phyloP scores from a whole-genome alignment of 2,888 invertebrate genomes.

The Acanthosepion esculentum region DNA sequence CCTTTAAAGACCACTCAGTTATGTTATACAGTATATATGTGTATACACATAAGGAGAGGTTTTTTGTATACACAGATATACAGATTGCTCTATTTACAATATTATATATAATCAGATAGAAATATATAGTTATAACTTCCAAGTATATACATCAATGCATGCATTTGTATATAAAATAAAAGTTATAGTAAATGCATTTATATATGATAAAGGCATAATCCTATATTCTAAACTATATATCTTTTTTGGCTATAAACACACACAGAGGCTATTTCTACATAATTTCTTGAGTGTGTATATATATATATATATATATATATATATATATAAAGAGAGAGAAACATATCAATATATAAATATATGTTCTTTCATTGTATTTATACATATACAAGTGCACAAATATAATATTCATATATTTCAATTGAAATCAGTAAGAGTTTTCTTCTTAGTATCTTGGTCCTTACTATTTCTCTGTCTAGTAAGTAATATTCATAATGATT shows the following conservation, averaged over 20 bases:
- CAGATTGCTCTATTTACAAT: neutral
- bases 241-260: too few species aligned
- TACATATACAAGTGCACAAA: too few species aligned
- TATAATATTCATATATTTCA: neutral
- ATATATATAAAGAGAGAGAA: too few species aligned
- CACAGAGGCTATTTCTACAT: too few species aligned
- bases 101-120: neutral
- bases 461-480: neutral
- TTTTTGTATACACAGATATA: neutral
- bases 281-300: neutral
- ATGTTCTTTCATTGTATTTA: neutral
- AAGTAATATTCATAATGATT: neutral
- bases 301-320: neutral
- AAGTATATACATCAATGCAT: neutral
- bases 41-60: neutral
- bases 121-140: neutral
- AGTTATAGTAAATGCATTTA: neutral
- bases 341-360: neutral
- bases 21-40: neutral
- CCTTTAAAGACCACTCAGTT: neutral
- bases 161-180: neutral
- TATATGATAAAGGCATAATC: neutral
- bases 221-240: too few species aligned
- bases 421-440: neutral
- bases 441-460: neutral